A percentile compares a stretch with the other conserved stretches of the same genome.
Conservation (phyloP, 2,797 vertebrate genomes). For the Nyctalus aviator region DNA sequence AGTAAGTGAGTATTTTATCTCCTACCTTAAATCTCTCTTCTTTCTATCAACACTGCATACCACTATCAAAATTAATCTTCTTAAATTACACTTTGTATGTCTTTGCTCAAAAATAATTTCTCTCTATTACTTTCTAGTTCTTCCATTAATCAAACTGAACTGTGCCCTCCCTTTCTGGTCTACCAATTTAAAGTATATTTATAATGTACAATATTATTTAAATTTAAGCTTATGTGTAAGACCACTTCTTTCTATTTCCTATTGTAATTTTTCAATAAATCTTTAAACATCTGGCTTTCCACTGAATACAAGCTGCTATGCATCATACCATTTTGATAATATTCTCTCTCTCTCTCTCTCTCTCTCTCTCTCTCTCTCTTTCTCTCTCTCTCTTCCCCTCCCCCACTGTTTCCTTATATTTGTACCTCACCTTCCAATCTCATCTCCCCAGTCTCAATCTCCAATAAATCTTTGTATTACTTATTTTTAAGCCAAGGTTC, state of each 20-base stretch:
- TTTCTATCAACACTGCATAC: neutral
- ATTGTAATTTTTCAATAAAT: neutral
- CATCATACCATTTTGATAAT: neutral
- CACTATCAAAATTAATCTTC: neutral
- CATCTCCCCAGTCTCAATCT: neutral
- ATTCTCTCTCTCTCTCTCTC: neutral
- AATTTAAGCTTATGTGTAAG: neutral
- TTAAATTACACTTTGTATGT: neutral
- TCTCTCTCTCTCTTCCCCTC: fast-evolving
- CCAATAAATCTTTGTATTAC: neutral
- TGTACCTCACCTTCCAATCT: neutral
- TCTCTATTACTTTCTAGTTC: neutral
- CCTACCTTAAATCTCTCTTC: neutral
- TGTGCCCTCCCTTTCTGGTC: neutral
- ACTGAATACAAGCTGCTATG: neutral
- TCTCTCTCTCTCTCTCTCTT: neutral
- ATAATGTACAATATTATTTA: neutral
- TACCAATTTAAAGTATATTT: neutral
- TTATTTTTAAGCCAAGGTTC: neutral
- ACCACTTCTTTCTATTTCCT: neutral
- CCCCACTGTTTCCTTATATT: neutral
- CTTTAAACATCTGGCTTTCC: neutral
- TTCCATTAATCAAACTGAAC: neutral
- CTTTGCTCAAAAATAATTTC: neutral
- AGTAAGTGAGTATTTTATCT: neutral